Base-by-base conservation (phyloP, 2,888 invertebrate species). In the Ornithoptera alexandrae region DNA sequence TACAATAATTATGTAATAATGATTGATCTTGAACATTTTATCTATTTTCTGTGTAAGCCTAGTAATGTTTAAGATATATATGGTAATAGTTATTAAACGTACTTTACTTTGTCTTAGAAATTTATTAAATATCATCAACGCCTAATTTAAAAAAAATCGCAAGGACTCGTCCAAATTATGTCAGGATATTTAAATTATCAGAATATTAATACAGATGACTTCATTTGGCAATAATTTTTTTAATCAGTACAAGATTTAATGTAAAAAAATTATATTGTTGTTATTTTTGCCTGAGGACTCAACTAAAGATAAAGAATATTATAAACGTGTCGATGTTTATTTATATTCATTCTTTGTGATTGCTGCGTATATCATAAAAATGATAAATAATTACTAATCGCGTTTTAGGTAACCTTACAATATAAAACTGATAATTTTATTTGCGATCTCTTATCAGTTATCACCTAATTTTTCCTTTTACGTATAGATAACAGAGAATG, bases 1-100 rank as follows among this genome's bases (percentile, higher is more conserved):
- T 50, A n/a, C n/a, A 65, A 61, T 65, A 53, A 65, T 69, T 62
- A 58, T 65, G 65, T 62, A 65, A 67, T 30, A 62, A 30, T 62
- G 46, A 42, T 46, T 67, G 62, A 58, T 65, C 65, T 65, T 65
- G 65, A 58, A 62, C 58, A 69, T 17, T 39, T 64, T 61, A 69
- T 69, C 65, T 65, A 60, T 69, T 65, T 56, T 60, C 39, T 50
- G 60, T 53, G 22, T 61, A 59, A 20, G 58, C 24, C 18, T 8
- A 7, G n/a, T 56, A 4, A 56, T 20, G n/a, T 20, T 56, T 56
- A 56, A 20, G 8, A n/a, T 18, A 12, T n/a, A 56, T 56, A n/a
- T 56, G 7, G 18, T 56, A 20, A 56, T 20, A 20, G 7, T 56
- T 56, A 15, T 6, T 56, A 12, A 58, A 53, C n/a, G n/a, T 53